Base-by-base conservation (phyloP, 1,140 invertebrate species). In the Yoshiicerus persimilis region DNA sequence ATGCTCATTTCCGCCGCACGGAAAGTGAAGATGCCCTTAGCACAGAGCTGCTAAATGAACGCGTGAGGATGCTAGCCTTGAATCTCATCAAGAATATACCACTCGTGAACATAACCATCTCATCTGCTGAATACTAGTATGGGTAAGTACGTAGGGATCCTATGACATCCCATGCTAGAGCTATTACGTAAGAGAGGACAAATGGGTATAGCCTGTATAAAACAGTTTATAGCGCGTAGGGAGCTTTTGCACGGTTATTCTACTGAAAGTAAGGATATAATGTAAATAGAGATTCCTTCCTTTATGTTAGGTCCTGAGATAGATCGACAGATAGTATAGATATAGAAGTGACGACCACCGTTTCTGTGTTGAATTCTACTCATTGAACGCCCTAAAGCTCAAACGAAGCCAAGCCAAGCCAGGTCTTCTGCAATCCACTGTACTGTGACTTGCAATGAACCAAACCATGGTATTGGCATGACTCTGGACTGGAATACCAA, bases 11-110 rank as follows among this genome's bases (percentile, higher is more conserved):
- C 88, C 88, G 84, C 85, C 47, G 84, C 87, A 87, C 77, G 87
- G 87, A 88, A 88, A 88, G 87, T 88, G 87, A 88, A 88, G 87
- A 88, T 85, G 87, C 87, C 87, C 87, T 88, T 83, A 88, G 75
- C 70, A 62, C 70, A 87, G 87, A 88, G 77, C 87, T 88, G 87
- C 84, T 88, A 88, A 88, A 88, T 88, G 87, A 88, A 88, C 87
- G 87, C 84, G 87, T 86, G 87, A 88, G 80, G 47, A 85, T 88
- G 84, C 80, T 88, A 88, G 87, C 87, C 87, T 88, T 86, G 84
- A 89, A 87, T 89, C 88, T 89, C 86, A 88, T 88, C 87, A 88
- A 86, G 87, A 86, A 80, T 88, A 88, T 88, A 88, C 84, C 83
- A 86, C 80, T 88, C 41, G 88, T 86, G 85, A 89, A 89, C 88